These are phyloP conservation scores for Macrosiphum euphorbiae DNA, from an alignment of 2,888 invertebrate species.

Conservation along the genomic window DNA sequence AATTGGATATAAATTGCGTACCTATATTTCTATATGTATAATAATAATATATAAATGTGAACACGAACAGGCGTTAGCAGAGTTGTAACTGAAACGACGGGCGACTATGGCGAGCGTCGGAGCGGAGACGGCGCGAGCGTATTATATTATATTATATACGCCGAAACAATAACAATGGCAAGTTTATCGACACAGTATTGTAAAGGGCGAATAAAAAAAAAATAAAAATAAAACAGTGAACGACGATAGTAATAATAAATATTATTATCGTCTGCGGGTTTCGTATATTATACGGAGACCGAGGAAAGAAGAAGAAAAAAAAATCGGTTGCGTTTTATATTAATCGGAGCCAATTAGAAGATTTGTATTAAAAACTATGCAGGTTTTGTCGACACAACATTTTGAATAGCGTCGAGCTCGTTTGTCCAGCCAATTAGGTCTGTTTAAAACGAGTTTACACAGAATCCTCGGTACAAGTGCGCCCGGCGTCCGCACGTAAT, in stretches of 20 bases:
- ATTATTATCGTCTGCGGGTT: constrained; percentile 37
- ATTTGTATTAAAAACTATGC: constrained; percentile 45
- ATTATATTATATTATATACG: neutral
- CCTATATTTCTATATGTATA: neutral
- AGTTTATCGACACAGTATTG: neutral
- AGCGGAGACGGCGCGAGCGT: neutral
- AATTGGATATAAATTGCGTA: constrained; percentile 45
- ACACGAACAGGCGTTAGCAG: constrained; percentile 38
- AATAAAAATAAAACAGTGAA: neutral
- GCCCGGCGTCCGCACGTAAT: constrained; percentile 49
- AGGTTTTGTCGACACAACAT: constrained; percentile 46
- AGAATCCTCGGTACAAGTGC: constrained; percentile 40
- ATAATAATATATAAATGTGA: neutral
- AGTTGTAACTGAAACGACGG: constrained; percentile 10
- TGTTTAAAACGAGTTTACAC: constrained; percentile 58
- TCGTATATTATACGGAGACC: constrained; percentile 16
- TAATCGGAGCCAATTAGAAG: constrained; percentile 63
- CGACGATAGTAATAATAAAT: constrained; percentile 20
- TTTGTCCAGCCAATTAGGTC: constrained; percentile 62
- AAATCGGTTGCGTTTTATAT: constrained; percentile 55
- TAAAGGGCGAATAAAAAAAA: neutral
- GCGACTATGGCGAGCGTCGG: neutral
- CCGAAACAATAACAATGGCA: constrained; percentile 35
- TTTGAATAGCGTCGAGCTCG: constrained; percentile 58
- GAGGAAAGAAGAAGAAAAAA: constrained; percentile 32